Evolutionary conservation across 2,888 invertebrate genomes (phyloP), one percentile per base, ranked within the genome.

Genomic region (Leptarthrus brevirostris): DNA sequence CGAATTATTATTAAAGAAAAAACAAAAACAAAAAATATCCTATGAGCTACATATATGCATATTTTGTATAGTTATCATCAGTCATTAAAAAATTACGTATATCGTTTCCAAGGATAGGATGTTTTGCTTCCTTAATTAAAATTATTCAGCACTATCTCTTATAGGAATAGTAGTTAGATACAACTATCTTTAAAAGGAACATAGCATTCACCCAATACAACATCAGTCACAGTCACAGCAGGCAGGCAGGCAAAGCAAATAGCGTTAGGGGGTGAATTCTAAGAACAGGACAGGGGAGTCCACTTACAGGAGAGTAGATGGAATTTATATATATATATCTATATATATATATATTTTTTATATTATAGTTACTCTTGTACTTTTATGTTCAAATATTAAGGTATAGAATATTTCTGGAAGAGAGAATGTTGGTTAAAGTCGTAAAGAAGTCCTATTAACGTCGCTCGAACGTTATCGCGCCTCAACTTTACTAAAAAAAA

Each of bases 11-110:
- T 70, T 26, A 24, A 14, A 72, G 26, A 44, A 72, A 47, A 72
- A 72, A 72, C 24, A 44, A 72, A 56, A 72, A 72, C 30, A 71
- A 40, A 30, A 18, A 44, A 44, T 72, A 40, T 18, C 36, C 47
- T 56, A 72, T 71, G 24, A 36, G 16, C 53, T 71, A 69, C 34
- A 34, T 69, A 69, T 69, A 69, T 69, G 52, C 52, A 69, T 69
- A 69, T 69, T 18, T 72, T 74, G 66, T 74, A 74, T 77, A 76
- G 72, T 76, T 74, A 79, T 76, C 75, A 77, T 80, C 80, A 80
- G 79, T 80, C 80, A 80, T 79, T 78, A 78, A 78, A 77, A 78
- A 79, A 79, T 81, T 81, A 80, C 81, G 81, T 81, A 81, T 80
- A 79, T 79, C 79, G 78, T 79, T 80, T 78, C 76, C 34, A 72